Evolutionary conservation across 1,140 invertebrate genomes (phyloP).

Genomic region (Euschistus heros): DNA sequence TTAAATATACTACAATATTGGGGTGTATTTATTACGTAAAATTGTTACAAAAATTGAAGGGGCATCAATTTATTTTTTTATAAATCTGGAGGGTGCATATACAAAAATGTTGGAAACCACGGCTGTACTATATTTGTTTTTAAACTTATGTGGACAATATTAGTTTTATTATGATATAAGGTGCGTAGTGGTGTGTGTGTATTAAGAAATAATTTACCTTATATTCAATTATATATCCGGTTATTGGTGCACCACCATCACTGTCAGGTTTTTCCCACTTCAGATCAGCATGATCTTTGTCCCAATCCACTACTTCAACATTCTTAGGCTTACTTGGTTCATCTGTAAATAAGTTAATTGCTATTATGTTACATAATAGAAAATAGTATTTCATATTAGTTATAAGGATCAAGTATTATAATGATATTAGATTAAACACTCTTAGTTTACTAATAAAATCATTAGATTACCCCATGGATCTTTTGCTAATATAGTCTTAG

Average conservation of each 20-base stretch:
- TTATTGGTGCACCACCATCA: slow-evolving; percentile 90
- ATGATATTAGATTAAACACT: too few relatives aligned
- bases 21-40: too few relatives aligned
- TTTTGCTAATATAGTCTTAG: slow-evolving; percentile 81
- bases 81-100: too few relatives aligned
- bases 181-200: too few relatives aligned
- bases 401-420: neutral
- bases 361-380: neutral
- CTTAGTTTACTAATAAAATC: neutral
- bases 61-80: too few relatives aligned
- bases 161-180: too few relatives aligned
- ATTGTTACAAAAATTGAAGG: too few relatives aligned
- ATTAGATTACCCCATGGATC: slow-evolving; percentile 81
- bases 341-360: slow-evolving; percentile 45
- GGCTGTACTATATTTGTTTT: too few relatives aligned
- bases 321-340: slow-evolving; percentile 85
- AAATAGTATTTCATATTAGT: neutral
- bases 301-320: slow-evolving; percentile 90
- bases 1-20: too few relatives aligned
- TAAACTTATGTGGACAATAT: too few relatives aligned
- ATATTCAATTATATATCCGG: slow-evolving; percentile 84
- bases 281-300: slow-evolving; percentile 87
- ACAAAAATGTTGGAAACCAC: too few relatives aligned
- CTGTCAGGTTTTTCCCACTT: slow-evolving; percentile 82
- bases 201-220: slow-evolving; percentile 41